Evolutionary conservation across 2,113 vertebrate genomes (phyloP).

Genomic region (Chloropsis cyanopogon): DNA sequence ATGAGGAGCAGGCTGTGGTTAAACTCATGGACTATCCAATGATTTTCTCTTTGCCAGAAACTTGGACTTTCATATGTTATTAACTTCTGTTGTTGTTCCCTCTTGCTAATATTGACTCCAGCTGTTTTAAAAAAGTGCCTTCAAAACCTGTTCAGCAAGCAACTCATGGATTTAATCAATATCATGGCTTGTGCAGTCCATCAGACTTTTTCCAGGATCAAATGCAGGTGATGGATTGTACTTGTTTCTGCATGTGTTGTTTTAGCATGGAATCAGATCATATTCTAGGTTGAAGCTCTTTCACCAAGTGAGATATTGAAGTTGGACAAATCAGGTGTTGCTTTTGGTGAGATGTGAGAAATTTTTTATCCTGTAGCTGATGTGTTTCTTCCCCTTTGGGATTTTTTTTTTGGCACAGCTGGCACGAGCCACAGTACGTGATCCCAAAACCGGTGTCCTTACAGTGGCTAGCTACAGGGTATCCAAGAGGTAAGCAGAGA

Average conservation of each 20-base stretch:
- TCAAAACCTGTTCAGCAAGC: background rate
- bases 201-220: background rate
- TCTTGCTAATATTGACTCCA: background rate
- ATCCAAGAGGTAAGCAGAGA: constrained; percentile 88
- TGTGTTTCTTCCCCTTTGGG: constrained; percentile 20
- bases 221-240: background rate
- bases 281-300: background rate
- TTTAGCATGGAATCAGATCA: background rate
- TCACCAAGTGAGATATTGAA: background rate
- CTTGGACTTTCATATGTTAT: background rate
- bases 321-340: background rate
- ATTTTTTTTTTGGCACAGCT: constrained; percentile 74
- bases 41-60: background rate
- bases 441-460: constrained; percentile 93
- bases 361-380: background rate
- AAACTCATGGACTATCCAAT: background rate
- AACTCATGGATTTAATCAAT: background rate
- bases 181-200: background rate
- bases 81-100: background rate
- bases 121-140: background rate
- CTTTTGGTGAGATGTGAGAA: background rate
- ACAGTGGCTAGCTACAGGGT: constrained; percentile 95
- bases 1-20: background rate
- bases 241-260: background rate
- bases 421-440: constrained; percentile 92